Conservation (phyloP, 2,888 invertebrate species). For the Cephus pygmeus region DNA sequence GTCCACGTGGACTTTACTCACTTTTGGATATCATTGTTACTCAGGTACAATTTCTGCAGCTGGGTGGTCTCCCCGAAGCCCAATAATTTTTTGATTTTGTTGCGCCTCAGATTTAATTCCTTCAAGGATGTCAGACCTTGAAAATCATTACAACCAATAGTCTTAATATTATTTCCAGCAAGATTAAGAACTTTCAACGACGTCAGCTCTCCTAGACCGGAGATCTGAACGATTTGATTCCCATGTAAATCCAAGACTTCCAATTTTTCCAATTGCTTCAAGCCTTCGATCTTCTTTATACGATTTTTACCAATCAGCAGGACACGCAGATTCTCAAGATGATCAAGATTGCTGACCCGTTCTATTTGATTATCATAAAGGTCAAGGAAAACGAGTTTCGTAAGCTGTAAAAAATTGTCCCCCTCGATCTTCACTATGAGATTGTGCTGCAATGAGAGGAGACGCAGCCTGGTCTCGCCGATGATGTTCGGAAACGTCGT, state of each 20-base stretch:
- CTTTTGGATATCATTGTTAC: slow-evolving; percentile 82
- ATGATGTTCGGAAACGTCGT: slow-evolving; percentile 86
- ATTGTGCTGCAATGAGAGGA: slow-evolving; percentile 93
- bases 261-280: slow-evolving; percentile 78
- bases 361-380: slow-evolving; percentile 96
- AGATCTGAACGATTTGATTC: slow-evolving; percentile 84
- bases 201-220: slow-evolving; percentile 75
- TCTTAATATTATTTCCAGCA: slow-evolving; percentile 89
- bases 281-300: slow-evolving; percentile 82
- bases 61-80: slow-evolving; percentile 84
- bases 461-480: slow-evolving; percentile 82
- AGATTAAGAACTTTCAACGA: slow-evolving; percentile 91
- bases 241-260: slow-evolving; percentile 95
- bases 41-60: slow-evolving; percentile 83
- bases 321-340: slow-evolving; percentile 83
- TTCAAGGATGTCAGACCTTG: slow-evolving; percentile 81
- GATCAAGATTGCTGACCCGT: slow-evolving; percentile 81
- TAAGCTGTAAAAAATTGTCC: slow-evolving; percentile 69
- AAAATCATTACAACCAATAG: slow-evolving; percentile 81
- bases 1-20: slow-evolving; percentile 54
- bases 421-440: slow-evolving; percentile 82
- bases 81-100: slow-evolving; percentile 81
- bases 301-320: slow-evolving; percentile 93
- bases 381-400: slow-evolving; percentile 90
- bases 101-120: slow-evolving; percentile 90